A percentile compares a stretch with the other conserved stretches of the same genome.
Evolutionary conservation across 2,113 vertebrate genomes (phyloP).

Genomic region (Dascyllus trimaculatus): DNA sequence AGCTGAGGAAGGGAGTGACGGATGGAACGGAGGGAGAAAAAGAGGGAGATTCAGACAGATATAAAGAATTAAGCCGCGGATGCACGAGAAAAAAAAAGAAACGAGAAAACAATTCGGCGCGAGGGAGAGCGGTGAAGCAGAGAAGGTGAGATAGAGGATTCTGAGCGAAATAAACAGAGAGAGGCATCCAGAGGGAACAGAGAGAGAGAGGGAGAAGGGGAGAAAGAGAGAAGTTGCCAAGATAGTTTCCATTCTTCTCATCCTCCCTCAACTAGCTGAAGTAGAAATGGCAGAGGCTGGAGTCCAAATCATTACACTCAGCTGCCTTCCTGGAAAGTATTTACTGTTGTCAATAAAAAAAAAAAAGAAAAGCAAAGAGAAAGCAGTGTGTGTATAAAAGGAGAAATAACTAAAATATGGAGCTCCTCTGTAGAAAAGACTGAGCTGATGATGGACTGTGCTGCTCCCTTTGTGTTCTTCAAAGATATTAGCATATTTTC

Average conservation of each 20-base stretch:
- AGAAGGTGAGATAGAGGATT: conserved; percentile 71
- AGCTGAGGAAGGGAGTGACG: conserved; percentile 62
- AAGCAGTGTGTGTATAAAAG: conserved; percentile 16
- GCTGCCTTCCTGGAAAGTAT: conserved; percentile 73
- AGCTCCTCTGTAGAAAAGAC: conserved; percentile 23
- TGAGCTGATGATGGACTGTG: conserved; percentile 19
- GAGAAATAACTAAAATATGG: conserved; percentile 30
- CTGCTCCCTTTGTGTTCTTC: conserved; percentile 4
- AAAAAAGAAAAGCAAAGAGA: conserved; percentile 28
- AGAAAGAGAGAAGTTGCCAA: conserved; percentile 72
- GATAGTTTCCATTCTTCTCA: conserved; percentile 78
- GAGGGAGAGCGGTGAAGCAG: conserved; percentile 41
- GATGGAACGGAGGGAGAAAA: conserved; percentile 22
- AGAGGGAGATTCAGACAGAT: conserved; percentile 48
- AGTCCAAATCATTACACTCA: conserved; percentile 70
- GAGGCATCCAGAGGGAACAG: conserved; percentile 62
- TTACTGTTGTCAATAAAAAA: conserved; percentile 66
- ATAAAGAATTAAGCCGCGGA: conserved; percentile 55
- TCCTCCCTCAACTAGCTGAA: conserved; percentile 61
- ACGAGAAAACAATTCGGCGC: conserved; percentile 39
- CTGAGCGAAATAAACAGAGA: conserved; percentile 68
- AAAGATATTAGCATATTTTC: conserved; percentile 54
- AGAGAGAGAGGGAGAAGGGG: conserved; percentile 53
- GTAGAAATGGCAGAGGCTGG: conserved; percentile 65
- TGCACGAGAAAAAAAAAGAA: conserved; percentile 5